Evolutionary conservation across 2,888 invertebrate species (phyloP).

Genomic region (Noctua janthina): DNA sequence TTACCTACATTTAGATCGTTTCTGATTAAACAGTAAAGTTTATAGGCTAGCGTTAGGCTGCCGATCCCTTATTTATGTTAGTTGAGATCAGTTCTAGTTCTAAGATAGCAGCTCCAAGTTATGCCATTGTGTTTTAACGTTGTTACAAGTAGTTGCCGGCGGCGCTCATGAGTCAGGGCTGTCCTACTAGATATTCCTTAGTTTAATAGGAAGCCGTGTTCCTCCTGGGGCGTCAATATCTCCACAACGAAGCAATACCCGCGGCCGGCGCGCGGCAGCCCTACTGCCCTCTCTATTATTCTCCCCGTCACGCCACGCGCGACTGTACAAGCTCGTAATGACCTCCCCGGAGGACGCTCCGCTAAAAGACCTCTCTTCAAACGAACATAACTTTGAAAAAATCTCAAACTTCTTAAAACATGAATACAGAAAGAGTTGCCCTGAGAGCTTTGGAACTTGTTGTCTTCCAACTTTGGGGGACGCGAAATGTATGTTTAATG

Average conservation of each 20-base stretch:
- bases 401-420: slow-evolving; percentile 45
- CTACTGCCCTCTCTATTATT: slow-evolving; percentile 15
- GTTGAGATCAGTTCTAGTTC: slow-evolving; percentile 14
- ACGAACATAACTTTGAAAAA: slow-evolving; percentile 49
- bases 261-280: slow-evolving; percentile 7
- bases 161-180: slow-evolving; percentile 22
- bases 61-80: not conserved
- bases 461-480: slow-evolving; percentile 17
- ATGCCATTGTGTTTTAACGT: slow-evolving; percentile 21
- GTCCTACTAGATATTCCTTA: slow-evolving; percentile 3
- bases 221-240: slow-evolving; percentile 4
- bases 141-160: slow-evolving; percentile 10
- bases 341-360: slow-evolving; percentile 44
- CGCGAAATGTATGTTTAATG: slow-evolving; percentile 46
- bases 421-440: slow-evolving; percentile 53
- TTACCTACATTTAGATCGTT: not conserved
- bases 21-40: not conserved
- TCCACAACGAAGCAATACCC: slow-evolving; percentile 11
- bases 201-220: slow-evolving; percentile 45
- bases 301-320: slow-evolving; percentile 1
- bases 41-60: not conserved
- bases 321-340: slow-evolving; percentile 30
- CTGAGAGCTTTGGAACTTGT: slow-evolving; percentile 48
- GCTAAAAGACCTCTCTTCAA: slow-evolving; percentile 37
- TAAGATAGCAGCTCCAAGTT: slow-evolving; percentile 8